A percentile compares a stretch with the other conserved stretches of the same genome.
Evolutionary conservation across 2,797 vertebrate genomes (phyloP).

Genomic region (Picus viridis): DNA sequence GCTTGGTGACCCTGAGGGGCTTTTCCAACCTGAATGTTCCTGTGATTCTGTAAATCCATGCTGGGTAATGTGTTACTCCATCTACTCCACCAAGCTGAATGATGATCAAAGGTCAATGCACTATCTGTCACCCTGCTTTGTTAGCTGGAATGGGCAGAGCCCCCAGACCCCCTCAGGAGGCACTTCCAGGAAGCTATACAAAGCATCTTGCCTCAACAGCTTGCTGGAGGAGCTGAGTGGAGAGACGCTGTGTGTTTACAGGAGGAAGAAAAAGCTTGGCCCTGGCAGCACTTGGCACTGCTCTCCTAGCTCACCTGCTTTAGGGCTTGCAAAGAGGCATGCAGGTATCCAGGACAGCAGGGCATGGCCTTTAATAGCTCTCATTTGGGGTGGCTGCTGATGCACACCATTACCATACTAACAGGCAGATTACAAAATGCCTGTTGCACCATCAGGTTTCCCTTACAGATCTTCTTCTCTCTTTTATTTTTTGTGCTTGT

Average conservation of each 20-base stretch:
- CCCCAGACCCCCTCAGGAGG: background rate
- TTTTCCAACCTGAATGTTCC: too few species aligned
- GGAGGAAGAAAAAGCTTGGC: background rate
- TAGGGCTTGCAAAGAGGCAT: background rate
- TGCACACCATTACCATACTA: background rate
- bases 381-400: background rate
- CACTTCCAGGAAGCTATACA: background rate
- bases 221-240: slow-evolving; percentile 6
- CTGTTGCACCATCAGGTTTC: background rate
- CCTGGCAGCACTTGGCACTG: background rate
- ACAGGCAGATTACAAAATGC: background rate
- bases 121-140: background rate
- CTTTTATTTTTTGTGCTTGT: background rate
- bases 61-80: background rate
- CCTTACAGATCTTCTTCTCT: background rate
- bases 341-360: background rate
- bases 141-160: background rate
- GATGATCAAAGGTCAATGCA: background rate
- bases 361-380: background rate
- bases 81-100: background rate
- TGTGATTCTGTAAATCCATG: background rate
- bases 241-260: background rate
- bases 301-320: background rate
- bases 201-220: slow-evolving; percentile 40
- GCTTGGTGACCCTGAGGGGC: too few species aligned